Percentiles rank a stretch among this genome's conserved stretches.
phyloP scores from a whole-genome alignment of 2,797 vertebrate genomes.

The Momotus momota region DNA sequence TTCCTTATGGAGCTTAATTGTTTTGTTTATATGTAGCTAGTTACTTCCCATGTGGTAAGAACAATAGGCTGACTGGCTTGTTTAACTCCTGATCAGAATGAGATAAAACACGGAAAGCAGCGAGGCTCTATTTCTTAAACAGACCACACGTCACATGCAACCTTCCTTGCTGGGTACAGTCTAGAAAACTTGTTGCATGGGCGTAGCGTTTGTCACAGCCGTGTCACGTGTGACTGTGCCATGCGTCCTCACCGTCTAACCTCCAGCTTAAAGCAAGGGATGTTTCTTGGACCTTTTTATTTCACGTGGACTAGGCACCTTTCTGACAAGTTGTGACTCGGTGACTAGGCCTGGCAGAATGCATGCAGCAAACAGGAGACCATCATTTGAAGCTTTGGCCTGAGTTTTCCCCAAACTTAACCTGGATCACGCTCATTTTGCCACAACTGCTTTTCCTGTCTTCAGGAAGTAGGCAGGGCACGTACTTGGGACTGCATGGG shows the following conservation, averaged over 20 bases:
- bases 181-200: not conserved
- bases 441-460: not conserved
- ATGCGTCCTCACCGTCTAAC: not conserved
- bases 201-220: not conserved
- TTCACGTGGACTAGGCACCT: not conserved
- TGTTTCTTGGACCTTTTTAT: not conserved
- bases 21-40: slow-evolving; percentile 71
- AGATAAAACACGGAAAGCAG: slow-evolving; percentile 62
- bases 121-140: slow-evolving; percentile 14
- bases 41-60: slow-evolving; percentile 66
- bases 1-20: slow-evolving; percentile 60
- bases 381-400: not conserved
- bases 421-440: not conserved
- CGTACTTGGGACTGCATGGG: not conserved
- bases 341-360: not conserved
- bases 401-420: not conserved
- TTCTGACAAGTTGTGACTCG: not conserved
- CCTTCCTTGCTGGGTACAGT: not conserved
- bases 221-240: not conserved
- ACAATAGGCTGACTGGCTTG: slow-evolving; percentile 74
- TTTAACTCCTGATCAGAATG: slow-evolving; percentile 35
- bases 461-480: not conserved
- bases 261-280: not conserved
- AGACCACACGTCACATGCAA: not conserved
- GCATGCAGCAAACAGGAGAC: fast-evolving